Conservation (phyloP, 1,140 invertebrate genomes). For the Drosophila subpulchrella region DNA sequence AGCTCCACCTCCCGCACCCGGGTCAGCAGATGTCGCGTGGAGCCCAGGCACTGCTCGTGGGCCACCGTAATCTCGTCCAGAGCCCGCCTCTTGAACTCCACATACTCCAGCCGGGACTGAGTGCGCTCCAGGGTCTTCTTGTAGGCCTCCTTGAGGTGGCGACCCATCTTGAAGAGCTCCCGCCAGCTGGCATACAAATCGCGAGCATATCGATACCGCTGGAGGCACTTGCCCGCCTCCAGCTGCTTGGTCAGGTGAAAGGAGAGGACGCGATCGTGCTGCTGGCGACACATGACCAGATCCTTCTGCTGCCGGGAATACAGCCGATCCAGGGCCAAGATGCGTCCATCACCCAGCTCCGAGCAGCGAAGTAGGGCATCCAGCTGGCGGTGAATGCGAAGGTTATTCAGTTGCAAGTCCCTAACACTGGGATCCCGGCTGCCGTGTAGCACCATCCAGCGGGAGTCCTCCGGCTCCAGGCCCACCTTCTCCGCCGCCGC, state of each 20-base stretch:
- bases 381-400: not conserved
- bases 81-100: not conserved
- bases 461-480: not conserved
- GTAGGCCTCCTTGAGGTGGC: not conserved
- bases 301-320: not conserved
- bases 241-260: constrained; percentile 1
- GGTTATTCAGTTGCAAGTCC: not conserved
- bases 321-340: not conserved
- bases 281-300: not conserved
- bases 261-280: not conserved
- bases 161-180: constrained; percentile 7
- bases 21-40: not conserved
- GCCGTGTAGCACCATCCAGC: not conserved
- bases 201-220: not conserved
- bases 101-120: not conserved
- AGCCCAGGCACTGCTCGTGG: not conserved
- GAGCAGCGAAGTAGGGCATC: not conserved
- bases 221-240: constrained; percentile 12
- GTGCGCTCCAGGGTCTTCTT: constrained; percentile 3
- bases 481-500: not conserved
- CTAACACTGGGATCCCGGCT: not conserved
- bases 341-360: not conserved
- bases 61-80: not conserved
- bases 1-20: not conserved
- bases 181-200: constrained; percentile 10